Evolutionary conservation across 2,113 vertebrate species (phyloP).

Genomic region (Agelaius tricolor): DNA sequence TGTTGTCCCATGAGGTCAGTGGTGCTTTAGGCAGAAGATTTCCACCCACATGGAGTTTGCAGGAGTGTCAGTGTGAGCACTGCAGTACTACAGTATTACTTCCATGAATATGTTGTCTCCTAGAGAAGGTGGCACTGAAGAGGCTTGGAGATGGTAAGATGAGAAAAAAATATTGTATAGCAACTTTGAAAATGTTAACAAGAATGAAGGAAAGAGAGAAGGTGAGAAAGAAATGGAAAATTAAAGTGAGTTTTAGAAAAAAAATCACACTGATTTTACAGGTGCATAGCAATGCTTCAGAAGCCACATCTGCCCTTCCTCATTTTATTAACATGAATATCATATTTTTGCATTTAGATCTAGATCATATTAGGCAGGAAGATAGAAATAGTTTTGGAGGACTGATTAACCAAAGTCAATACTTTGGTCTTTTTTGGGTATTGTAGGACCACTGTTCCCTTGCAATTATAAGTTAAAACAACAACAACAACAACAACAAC

Average conservation of each 20-base stretch:
- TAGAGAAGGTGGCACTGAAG: background rate
- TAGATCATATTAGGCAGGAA: background rate
- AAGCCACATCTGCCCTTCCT: background rate
- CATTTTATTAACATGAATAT: background rate
- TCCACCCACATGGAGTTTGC: background rate
- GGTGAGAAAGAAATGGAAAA: background rate
- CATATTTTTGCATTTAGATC: background rate
- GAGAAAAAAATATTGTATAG: background rate
- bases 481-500: too few species aligned
- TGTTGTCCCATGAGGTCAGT: background rate
- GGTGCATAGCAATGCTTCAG: background rate
- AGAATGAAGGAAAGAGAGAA: too few species aligned
- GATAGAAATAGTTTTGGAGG: background rate
- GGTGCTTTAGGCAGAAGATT: slow-evolving; percentile 2
- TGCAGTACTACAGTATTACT: background rate
- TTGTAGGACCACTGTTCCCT: background rate
- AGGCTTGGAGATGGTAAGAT: background rate
- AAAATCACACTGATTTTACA: background rate
- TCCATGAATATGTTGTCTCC: background rate
- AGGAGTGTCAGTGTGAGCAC: background rate
- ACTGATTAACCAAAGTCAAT: background rate
- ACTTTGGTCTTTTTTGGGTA: background rate
- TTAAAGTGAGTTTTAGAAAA: background rate
- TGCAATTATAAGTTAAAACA: background rate
- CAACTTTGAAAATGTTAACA: background rate